Conservation (phyloP, 2,113 vertebrate genomes). For the Chiloscyllium plagiosum region DNA sequence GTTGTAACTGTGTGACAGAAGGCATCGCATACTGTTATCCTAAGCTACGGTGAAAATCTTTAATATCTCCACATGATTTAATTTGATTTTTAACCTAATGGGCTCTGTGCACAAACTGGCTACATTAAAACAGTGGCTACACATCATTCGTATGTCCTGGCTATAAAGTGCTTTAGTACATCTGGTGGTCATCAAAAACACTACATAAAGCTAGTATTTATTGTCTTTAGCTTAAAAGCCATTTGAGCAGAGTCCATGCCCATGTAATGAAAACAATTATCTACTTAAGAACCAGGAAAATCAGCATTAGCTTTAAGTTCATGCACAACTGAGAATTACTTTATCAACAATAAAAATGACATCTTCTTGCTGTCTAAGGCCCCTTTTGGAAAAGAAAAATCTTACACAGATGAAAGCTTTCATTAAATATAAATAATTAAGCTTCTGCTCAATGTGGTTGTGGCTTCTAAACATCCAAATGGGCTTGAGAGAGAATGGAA, state of each 20-base stretch:
- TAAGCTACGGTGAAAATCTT: neutral
- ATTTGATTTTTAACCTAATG: neutral
- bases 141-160: neutral
- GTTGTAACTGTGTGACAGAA: neutral
- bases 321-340: neutral
- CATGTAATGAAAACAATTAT: neutral
- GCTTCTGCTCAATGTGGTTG: neutral
- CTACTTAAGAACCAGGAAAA: neutral
- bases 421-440: neutral
- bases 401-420: neutral
- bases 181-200: neutral
- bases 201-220: neutral
- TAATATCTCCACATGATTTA: neutral
- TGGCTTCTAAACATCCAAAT: neutral
- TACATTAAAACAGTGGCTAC: neutral
- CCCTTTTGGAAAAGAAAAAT: neutral
- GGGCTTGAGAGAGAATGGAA: neutral
- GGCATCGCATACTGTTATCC: neutral
- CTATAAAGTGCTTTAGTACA: neutral
- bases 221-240: neutral
- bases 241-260: neutral
- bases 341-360: neutral
- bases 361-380: neutral
- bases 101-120: neutral
- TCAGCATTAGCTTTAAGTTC: neutral